Percentiles rank a stretch among this genome's conserved stretches.
Conservation (phyloP, 1,140 invertebrate genomes). For the Leptinotarsa lineolata region DNA sequence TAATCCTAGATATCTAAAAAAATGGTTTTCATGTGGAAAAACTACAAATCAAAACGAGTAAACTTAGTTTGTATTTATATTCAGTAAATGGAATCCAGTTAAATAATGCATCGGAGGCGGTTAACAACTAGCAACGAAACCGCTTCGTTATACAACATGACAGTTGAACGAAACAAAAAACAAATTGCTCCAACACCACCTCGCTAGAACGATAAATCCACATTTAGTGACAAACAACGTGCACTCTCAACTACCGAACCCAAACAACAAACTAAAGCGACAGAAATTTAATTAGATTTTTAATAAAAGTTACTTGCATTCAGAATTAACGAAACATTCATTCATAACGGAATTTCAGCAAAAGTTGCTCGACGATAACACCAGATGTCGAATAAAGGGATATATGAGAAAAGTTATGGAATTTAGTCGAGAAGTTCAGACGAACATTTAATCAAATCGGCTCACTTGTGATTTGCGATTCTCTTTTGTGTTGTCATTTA, state of each 20-base stretch:
- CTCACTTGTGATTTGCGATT: constrained; percentile 5
- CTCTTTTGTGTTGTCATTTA: not conserved
- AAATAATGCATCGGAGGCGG: no score
- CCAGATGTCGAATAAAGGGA: not conserved
- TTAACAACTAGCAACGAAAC: no score
- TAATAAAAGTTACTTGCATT: not conserved
- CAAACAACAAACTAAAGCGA: not conserved
- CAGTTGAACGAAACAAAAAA: no score
- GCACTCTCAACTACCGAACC: not conserved
- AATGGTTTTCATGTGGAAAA: no score
- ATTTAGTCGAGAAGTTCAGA: not conserved
- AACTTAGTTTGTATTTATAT: no score
- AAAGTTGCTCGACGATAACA: not conserved
- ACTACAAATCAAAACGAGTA: no score
- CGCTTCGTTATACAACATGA: no score
- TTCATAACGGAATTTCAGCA: constrained; percentile 1
- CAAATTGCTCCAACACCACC: not conserved
- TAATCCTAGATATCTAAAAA: no score
- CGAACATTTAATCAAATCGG: not conserved
- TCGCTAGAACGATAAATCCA: not conserved
- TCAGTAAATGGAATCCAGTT: no score
- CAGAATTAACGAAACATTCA: constrained; percentile 6
- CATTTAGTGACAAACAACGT: not conserved
- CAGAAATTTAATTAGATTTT: constrained; percentile 1
- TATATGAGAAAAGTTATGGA: constrained; percentile 4